Percentiles rank a stretch among this genome's conserved stretches.
Conservation (phyloP, 2,888 invertebrate genomes). For the Clitarchus hookeri region DNA sequence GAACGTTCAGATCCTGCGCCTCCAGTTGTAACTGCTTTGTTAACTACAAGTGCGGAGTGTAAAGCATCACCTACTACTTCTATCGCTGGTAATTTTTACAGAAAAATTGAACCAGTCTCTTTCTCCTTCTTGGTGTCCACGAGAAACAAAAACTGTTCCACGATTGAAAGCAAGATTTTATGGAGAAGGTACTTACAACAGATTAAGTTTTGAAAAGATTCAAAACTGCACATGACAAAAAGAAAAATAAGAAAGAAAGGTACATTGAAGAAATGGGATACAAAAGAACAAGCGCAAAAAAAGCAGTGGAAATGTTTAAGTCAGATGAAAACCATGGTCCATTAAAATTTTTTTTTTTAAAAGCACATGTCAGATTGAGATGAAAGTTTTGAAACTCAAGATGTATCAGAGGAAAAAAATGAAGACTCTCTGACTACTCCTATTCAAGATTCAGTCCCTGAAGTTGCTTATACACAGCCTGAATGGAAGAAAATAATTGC, state of each 20-base stretch:
- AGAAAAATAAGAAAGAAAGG: too few relatives aligned
- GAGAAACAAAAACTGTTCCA: background rate
- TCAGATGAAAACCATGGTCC: too few relatives aligned
- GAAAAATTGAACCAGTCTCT: background rate
- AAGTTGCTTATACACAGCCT: too few relatives aligned
- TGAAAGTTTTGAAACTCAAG: background rate
- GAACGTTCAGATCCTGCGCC: background rate
- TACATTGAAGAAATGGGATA: background rate
- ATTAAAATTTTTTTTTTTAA: too few relatives aligned
- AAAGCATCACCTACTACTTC: background rate
- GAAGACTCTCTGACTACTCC: background rate
- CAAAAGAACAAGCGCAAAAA: too few relatives aligned
- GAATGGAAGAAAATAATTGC: background rate
- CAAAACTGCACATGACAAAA: too few relatives aligned
- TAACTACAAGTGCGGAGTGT: background rate
- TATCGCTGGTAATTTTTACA: background rate
- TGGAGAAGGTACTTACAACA: background rate
- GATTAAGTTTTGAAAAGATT: background rate
- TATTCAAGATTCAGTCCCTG: too few relatives aligned
- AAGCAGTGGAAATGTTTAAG: too few relatives aligned
- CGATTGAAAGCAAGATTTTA: background rate
- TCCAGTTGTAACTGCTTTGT: background rate
- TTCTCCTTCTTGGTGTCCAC: background rate
- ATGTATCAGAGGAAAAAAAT: background rate
- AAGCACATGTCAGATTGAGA: too few relatives aligned